Evolutionary conservation across 2,888 invertebrate species (phyloP), one percentile per base, ranked within the genome.

Genomic region (Julus scandinavius): DNA sequence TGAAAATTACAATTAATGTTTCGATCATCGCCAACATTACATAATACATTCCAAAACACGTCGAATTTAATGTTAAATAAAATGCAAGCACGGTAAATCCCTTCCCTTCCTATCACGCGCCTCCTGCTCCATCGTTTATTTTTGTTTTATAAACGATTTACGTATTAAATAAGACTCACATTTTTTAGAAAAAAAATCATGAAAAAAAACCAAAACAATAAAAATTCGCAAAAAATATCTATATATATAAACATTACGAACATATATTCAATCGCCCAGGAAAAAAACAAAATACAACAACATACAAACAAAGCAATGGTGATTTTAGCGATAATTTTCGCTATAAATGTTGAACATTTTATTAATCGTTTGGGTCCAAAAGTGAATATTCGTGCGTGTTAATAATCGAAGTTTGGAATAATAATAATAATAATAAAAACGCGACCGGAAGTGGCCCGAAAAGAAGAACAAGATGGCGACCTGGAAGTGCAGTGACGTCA

Each of bases 81-180:
- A 17, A 2, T 58, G 58, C 58, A 58, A 58, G 58, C 58, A 4
- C 58, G 58, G 58, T 15, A 58, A 86, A 41, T 87, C 87, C 87
- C 87, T 87, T 87, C 87, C 87, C 87, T 87, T 87, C 87, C 58
- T 87, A 87, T n/a, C 54, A 5, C 13, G 50, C 87, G 50, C 87
- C 87, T 87, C 87, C 87, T 87, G 87, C 87, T 87, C 87, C 87
- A 58, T 87, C 38, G 45, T 87, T 86, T 45, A 45, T 86, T 20
- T 87, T 87, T 50, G 58, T 87, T 87, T 87, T 83, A 58, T 58
- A 40, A 83, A 83, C 83, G 83, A 40, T 20, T 83, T 83, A 83
- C 83, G 38, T 83, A 40, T 40, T 40, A 83, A 83, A 83, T 40
- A 83, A 83, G 58, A 15, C 17, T 58, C 58, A 58, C 58, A 58